Conservation (phyloP, 2,888 invertebrate species). For the Eurytoma adleriae region DNA sequence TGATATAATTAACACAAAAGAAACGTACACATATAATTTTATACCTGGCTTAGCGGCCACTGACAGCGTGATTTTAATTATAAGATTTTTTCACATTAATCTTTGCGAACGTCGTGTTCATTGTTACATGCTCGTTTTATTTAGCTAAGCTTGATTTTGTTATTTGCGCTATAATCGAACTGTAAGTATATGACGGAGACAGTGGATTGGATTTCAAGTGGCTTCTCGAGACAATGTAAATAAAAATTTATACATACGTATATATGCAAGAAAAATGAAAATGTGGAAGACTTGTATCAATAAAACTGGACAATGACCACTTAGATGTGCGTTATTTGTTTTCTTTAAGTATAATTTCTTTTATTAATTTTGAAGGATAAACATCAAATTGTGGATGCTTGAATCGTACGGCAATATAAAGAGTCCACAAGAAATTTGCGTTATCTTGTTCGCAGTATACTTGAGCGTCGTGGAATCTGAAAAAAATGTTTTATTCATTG, state of each 20-base stretch:
- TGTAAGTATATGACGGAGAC: constrained; percentile 50
- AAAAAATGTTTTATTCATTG: not conserved
- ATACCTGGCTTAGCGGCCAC: constrained; percentile 49
- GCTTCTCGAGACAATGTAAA: constrained; percentile 56
- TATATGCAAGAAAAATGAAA: constrained; percentile 21
- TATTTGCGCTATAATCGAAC: constrained; percentile 47
- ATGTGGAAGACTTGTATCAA: constrained; percentile 49
- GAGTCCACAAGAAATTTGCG: too few relatives aligned
- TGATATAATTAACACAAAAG: not conserved
- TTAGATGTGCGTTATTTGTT: constrained; percentile 7
- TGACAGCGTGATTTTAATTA: constrained; percentile 55
- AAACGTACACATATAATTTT: constrained; percentile 48
- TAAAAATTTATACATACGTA: constrained; percentile 57
- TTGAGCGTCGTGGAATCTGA: too few relatives aligned
- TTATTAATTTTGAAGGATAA: not conserved
- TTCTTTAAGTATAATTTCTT: not conserved
- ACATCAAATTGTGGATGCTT: not conserved
- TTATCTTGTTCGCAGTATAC: too few relatives aligned
- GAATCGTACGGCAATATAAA: too few relatives aligned
- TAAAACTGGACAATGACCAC: constrained; percentile 49
- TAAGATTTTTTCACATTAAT: constrained; percentile 48
- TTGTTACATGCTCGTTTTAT: constrained; percentile 52
- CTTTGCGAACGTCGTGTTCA: constrained; percentile 42
- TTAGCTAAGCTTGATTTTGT: constrained; percentile 51
- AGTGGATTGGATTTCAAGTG: constrained; percentile 47